Percentiles rank a stretch among this genome's conserved stretches.
Conservation (phyloP, 2,888 invertebrate genomes). For the Salticus scenicus region DNA sequence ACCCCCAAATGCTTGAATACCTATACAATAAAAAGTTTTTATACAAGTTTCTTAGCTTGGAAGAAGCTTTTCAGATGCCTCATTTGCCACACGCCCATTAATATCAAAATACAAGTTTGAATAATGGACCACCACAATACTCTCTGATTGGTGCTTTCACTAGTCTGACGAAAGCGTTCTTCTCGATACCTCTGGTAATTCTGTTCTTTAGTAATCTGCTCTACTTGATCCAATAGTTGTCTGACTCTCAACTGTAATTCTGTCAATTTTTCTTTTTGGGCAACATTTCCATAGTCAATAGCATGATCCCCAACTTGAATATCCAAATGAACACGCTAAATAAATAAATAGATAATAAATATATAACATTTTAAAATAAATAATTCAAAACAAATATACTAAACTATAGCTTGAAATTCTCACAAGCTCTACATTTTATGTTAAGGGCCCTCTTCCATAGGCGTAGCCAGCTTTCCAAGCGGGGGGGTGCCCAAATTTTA, state of each 20-base stretch:
- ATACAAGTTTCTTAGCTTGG: slow-evolving; percentile 98
- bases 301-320: slow-evolving; percentile 99
- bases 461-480: no score
- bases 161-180: slow-evolving; percentile 96
- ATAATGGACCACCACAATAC: slow-evolving; percentile 97
- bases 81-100: slow-evolving; percentile 99
- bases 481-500: no score
- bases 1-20: not conserved
- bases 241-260: slow-evolving; percentile 95
- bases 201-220: slow-evolving; percentile 99
- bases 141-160: slow-evolving; percentile 96
- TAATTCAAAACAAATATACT: no score
- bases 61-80: slow-evolving; percentile 99
- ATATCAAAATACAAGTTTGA: slow-evolving; percentile 90
- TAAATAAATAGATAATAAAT: not conserved
- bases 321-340: slow-evolving; percentile 91
- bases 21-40: slow-evolving; percentile 49
- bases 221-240: slow-evolving; percentile 96
- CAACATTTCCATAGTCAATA: slow-evolving; percentile 96
- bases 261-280: slow-evolving; percentile 96
- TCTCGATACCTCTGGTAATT: slow-evolving; percentile 99
- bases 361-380: no score
- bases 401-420: not conserved
- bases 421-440: not conserved
- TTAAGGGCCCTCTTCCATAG: no score